Conservation (phyloP, 2,113 vertebrate species). For the Tachuris rubrigastra region DNA sequence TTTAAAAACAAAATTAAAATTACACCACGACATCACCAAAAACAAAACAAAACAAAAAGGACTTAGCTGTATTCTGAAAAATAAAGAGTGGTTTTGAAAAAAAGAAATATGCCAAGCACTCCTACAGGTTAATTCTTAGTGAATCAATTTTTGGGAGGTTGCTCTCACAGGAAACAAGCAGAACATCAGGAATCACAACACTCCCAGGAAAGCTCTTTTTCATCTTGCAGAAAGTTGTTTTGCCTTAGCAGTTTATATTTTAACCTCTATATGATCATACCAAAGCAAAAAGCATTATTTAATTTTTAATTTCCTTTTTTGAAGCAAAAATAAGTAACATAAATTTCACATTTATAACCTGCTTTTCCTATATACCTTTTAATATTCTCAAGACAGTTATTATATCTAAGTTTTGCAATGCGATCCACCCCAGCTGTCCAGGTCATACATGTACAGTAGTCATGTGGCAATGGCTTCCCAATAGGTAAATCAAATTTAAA, state of each 20-base stretch:
- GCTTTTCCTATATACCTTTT: neutral
- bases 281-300: neutral
- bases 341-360: neutral
- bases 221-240: neutral
- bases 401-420: neutral
- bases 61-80: neutral
- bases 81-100: neutral
- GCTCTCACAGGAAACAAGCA: neutral
- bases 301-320: neutral
- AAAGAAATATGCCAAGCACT: constrained; percentile 8
- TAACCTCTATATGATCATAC: neutral
- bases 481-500: constrained; percentile 21
- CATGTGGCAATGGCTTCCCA: neutral
- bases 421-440: neutral
- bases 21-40: neutral
- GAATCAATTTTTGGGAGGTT: constrained; percentile 32
- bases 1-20: neutral
- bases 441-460: neutral
- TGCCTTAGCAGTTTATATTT: neutral
- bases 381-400: neutral
- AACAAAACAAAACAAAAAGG: neutral
- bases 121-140: constrained; percentile 7
- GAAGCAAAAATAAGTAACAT: neutral
- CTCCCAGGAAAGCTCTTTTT: neutral
- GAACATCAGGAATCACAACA: neutral